Percentiles rank a stretch among this genome's conserved stretches.
Evolutionary conservation across 30 jellyfish, hydroid and myxozoan species (phyloP).

Genomic region (Rhopilema esculentum): DNA sequence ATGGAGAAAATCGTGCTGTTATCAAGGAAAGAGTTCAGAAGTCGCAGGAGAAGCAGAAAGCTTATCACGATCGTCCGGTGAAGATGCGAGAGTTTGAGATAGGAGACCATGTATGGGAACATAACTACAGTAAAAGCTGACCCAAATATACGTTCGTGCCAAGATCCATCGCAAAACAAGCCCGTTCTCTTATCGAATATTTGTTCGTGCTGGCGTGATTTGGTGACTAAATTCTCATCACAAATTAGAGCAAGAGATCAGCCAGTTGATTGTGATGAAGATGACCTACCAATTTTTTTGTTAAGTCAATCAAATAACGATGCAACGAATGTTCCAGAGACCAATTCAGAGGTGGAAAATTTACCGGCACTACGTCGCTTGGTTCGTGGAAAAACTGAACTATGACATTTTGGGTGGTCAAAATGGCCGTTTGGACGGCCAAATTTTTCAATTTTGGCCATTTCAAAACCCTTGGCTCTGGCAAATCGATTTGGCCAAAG

Average conservation of each 20-base stretch:
- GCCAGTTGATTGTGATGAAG: constrained; percentile 24
- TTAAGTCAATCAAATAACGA: constrained; percentile 20
- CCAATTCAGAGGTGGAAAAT: constrained; percentile 43
- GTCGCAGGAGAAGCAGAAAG: constrained; percentile 55
- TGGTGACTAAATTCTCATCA: constrained; percentile 53
- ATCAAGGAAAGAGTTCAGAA: constrained; percentile 33
- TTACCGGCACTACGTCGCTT: constrained; percentile 31
- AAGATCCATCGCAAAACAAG: constrained; percentile 43
- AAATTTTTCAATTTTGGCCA: too few relatives aligned
- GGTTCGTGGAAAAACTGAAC: constrained; percentile 47
- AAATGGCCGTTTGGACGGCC: too few relatives aligned
- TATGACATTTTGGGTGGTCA: constrained; percentile 53
- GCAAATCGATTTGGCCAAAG: too few relatives aligned
- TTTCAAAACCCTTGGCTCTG: too few relatives aligned
- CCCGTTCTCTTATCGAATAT: constrained; percentile 42
- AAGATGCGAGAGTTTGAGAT: constrained; percentile 45
- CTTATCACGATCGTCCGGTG: constrained; percentile 46
- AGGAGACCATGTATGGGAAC: constrained; percentile 64
- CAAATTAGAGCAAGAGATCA: neutral
- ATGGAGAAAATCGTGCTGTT: constrained; percentile 27
- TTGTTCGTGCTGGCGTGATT: constrained; percentile 32
- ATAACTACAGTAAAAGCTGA: constrained; percentile 27
- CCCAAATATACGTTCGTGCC: constrained; percentile 63
- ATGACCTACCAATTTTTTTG: constrained; percentile 28
- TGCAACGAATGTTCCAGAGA: constrained; percentile 44